Conservation (phyloP, 2,797 vertebrate species). For the Mus minutoides region DNA sequence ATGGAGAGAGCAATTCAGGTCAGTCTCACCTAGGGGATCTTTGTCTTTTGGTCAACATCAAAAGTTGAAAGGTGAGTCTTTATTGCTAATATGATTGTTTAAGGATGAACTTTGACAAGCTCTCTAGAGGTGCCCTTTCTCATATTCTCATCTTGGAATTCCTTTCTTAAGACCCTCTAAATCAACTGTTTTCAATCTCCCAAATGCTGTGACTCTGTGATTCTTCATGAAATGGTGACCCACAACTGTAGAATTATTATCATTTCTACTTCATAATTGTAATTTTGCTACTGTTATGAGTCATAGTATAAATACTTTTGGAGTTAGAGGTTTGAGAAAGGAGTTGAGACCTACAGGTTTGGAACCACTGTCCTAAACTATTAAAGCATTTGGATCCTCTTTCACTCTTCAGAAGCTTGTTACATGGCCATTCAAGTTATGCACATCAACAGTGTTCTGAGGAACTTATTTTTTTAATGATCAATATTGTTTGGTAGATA, state of each 20-base stretch:
- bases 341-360: neutral
- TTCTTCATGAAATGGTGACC: too few species aligned
- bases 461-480: neutral
- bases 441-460: neutral
- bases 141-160: neutral
- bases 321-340: neutral
- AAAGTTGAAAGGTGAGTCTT: neutral
- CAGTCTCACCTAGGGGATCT: neutral
- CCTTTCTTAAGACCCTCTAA: neutral
- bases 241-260: too few species aligned
- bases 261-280: too few species aligned
- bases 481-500: slow-evolving; percentile 10
- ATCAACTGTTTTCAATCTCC: too few species aligned
- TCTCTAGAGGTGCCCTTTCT: neutral
- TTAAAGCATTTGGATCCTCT: neutral
- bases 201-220: too few species aligned
- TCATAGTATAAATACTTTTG: neutral
- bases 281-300: too few species aligned
- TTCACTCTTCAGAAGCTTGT: neutral
- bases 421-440: neutral
- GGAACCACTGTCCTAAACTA: neutral
- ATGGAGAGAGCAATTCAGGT: neutral
- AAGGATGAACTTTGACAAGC: neutral
- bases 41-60: neutral
- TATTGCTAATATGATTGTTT: neutral